Evolutionary conservation across 1,140 invertebrate genomes (phyloP), one percentile per base, ranked within the genome.

Genomic region (Helicorthomorpha holstii): DNA sequence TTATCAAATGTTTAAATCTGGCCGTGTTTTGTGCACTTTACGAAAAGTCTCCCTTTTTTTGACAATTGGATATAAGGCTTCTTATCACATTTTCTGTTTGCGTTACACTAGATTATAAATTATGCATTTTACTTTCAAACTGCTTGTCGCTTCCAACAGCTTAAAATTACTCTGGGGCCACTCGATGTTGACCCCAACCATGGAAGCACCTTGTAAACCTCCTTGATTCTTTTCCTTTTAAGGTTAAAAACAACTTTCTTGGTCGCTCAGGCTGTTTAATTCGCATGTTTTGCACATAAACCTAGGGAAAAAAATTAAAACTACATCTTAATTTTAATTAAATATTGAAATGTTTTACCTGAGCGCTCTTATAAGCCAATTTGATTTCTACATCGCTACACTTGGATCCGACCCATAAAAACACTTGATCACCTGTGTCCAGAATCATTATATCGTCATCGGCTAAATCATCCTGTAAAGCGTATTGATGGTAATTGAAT

Each of bases 371-470:
- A 62, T 92, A 96, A 0, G 93, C 92, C 23, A 99, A 70, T 73
- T 99, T 99, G 46, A 97, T 92, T 75, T 98, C 95, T 4, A 99
- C 93, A 75, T 99, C 94, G 54, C 89, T 95, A 60, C 89, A 94
- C 59, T 84, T 82, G 49, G 88, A 80, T 7, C 96, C 96, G 45
- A 98, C 75, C 96, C 96, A 99, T 24, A 99, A 73, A 71, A 95
- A 98, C 42, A 99, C 90, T 69, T 96, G 86, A 62, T 91, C 83
- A 1, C 96, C 96, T 66, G 95, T 98, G 69, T 99, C 96, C 51
- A 99, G 70, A 55, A 99, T 92, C 96, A 99, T 99, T 12, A 98
- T 97, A 69, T 98, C 95, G 68, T 98, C 94, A 72, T 98, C 94
- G 26, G 94, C 93, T 58, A 99, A 73, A 72, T 99, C 96, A 69